These are phyloP conservation scores for Cydia amplana DNA, from an alignment of 1,140 invertebrate species.

Conservation along the genomic window DNA sequence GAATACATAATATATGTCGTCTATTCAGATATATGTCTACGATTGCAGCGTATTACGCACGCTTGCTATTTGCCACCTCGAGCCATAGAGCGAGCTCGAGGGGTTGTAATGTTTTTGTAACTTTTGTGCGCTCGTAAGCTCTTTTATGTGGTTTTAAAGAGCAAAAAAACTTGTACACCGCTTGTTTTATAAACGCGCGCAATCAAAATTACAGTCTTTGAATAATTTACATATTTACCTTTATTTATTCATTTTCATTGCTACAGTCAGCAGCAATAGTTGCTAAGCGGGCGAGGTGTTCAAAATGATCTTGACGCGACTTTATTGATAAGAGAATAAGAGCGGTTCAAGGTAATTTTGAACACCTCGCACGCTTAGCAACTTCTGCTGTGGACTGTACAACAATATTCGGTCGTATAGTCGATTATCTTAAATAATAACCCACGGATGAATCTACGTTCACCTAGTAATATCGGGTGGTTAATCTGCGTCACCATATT, in stretches of 20 bases:
- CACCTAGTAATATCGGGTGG: too few species aligned
- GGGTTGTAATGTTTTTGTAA: conserved; percentile 11
- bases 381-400: too few species aligned
- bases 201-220: neutral
- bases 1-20: neutral
- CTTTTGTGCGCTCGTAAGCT: neutral
- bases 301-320: too few species aligned
- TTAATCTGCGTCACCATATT: too few species aligned
- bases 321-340: too few species aligned
- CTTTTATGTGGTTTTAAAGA: neutral
- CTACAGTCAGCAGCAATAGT: too few species aligned
- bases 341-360: too few species aligned
- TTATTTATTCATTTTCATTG: neutral
- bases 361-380: too few species aligned
- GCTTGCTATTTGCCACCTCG: conserved; percentile 9
- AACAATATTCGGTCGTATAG: too few species aligned
- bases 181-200: neutral
- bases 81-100: neutral
- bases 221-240: neutral
- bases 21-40: neutral
- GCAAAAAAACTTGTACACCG: neutral
- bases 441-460: too few species aligned
- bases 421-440: too few species aligned
- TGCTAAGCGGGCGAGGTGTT: too few species aligned
- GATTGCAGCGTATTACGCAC: conserved; percentile 10